Evolutionary conservation across 2,888 invertebrate genomes (phyloP).

Genomic region (Lithophane semibrunnea): DNA sequence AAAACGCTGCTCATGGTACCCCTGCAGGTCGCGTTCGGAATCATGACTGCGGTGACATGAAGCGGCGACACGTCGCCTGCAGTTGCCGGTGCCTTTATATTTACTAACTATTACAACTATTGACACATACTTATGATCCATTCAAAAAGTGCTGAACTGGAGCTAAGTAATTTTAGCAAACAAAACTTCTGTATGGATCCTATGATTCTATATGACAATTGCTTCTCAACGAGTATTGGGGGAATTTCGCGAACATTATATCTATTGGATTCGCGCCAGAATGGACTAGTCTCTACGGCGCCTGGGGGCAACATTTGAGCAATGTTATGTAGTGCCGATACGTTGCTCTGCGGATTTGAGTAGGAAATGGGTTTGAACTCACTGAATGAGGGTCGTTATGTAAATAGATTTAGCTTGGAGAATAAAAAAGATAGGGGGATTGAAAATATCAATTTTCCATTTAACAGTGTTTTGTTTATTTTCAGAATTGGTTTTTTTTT

Average conservation of each 20-base stretch:
- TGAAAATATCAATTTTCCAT: neutral
- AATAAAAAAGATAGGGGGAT: too few relatives aligned
- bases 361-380: slow-evolving; percentile 22
- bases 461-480: neutral
- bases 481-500: neutral
- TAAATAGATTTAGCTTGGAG: neutral
- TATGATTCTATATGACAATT: slow-evolving; percentile 23
- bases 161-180: neutral
- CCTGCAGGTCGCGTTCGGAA: too few relatives aligned
- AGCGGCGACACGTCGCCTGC: too few relatives aligned
- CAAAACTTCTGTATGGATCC: slow-evolving; percentile 18
- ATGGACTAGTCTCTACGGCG: slow-evolving; percentile 65
- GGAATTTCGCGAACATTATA: slow-evolving; percentile 56
- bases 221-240: slow-evolving; percentile 50
- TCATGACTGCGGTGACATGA: too few relatives aligned
- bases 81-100: too few relatives aligned
- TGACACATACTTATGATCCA: too few relatives aligned
- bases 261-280: slow-evolving; percentile 70
- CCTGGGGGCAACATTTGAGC: slow-evolving; percentile 62
- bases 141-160: too few relatives aligned
- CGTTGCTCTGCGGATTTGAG: slow-evolving; percentile 38
- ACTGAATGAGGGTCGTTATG: neutral
- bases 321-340: slow-evolving; percentile 50
- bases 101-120: too few relatives aligned
- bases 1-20: too few relatives aligned